Conservation (phyloP, 2,113 vertebrate species). For the Blennius ocellaris region DNA sequence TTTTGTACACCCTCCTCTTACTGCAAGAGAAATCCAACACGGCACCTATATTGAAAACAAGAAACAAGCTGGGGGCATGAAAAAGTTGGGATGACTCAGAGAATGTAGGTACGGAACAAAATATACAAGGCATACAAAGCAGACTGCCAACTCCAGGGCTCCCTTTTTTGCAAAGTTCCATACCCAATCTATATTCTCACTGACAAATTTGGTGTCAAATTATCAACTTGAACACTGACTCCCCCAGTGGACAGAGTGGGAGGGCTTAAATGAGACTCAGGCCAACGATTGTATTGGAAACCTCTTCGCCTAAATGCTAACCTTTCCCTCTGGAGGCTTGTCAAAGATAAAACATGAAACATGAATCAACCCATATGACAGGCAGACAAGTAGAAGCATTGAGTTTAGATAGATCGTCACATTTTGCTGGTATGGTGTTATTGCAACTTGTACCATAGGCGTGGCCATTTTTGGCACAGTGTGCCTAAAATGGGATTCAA, state of each 20-base stretch:
- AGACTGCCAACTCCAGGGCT: not conserved
- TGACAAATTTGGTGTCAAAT: slow-evolving; percentile 39
- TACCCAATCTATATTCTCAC: slow-evolving; percentile 15
- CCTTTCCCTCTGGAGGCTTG: slow-evolving; percentile 36
- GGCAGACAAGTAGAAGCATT: slow-evolving; percentile 12
- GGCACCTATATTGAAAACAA: not conserved
- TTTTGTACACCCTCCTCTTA: not conserved
- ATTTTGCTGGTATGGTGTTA: no score
- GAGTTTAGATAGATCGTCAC: slow-evolving; percentile 2
- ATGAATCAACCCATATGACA: slow-evolving; percentile 29
- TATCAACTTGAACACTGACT: slow-evolving; percentile 6
- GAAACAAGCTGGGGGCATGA: not conserved
- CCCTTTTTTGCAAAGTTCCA: not conserved
- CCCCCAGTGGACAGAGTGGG: slow-evolving; percentile 7
- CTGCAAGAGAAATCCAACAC: slow-evolving; percentile 23
- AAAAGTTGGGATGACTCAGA: not conserved
- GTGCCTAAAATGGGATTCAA: no score
- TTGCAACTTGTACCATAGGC: no score
- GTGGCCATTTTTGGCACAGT: no score
- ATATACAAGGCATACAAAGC: not conserved
- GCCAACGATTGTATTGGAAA: slow-evolving; percentile 37
- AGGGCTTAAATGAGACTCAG: slow-evolving; percentile 28
- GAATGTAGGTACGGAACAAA: not conserved
- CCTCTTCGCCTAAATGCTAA: slow-evolving; percentile 45
- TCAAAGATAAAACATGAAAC: slow-evolving; percentile 32